Conservation (phyloP, 2,113 vertebrate species). For the Corvus hawaiiensis region DNA sequence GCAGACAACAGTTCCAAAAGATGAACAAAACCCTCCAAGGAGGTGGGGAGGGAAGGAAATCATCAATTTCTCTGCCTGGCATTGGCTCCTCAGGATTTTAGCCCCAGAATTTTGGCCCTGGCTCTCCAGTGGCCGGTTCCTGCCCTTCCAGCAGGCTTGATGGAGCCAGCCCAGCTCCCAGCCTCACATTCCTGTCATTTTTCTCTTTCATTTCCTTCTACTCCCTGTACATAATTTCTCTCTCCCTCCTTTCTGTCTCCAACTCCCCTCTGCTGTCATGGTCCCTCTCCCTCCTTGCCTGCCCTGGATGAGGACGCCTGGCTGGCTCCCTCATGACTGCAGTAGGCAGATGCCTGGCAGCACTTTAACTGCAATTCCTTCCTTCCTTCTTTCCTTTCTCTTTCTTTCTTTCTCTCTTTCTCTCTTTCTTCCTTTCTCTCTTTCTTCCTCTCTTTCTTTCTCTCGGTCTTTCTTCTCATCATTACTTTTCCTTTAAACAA, state of each 20-base stretch:
- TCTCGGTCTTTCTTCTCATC: background rate
- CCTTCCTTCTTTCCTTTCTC: too few relatives aligned
- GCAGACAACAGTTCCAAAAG: background rate
- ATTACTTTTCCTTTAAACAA: conserved; percentile 38
- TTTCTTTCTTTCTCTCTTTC: background rate
- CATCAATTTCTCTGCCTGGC: background rate
- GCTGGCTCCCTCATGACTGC: background rate
- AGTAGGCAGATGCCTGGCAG: background rate
- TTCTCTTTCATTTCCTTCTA: conserved; percentile 51
- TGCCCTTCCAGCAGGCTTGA: background rate
- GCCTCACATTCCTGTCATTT: conserved; percentile 51
- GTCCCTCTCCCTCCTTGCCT: background rate
- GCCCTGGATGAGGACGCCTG: background rate
- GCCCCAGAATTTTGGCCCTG: background rate
- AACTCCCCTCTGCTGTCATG: background rate
- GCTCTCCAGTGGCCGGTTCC: background rate
- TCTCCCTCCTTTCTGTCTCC: conserved; percentile 21
- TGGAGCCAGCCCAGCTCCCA: background rate
- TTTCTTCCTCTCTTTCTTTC: too few relatives aligned
- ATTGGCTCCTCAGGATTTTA: background rate
- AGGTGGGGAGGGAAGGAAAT: background rate
- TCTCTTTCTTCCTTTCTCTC: background rate
- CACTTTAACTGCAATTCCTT: conserved; percentile 34
- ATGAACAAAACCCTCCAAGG: background rate
- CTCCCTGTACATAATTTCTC: conserved; percentile 23